These are phyloP conservation scores for Resseliella maxima DNA, from an alignment of 2,888 invertebrate species.

Conservation along the genomic window DNA sequence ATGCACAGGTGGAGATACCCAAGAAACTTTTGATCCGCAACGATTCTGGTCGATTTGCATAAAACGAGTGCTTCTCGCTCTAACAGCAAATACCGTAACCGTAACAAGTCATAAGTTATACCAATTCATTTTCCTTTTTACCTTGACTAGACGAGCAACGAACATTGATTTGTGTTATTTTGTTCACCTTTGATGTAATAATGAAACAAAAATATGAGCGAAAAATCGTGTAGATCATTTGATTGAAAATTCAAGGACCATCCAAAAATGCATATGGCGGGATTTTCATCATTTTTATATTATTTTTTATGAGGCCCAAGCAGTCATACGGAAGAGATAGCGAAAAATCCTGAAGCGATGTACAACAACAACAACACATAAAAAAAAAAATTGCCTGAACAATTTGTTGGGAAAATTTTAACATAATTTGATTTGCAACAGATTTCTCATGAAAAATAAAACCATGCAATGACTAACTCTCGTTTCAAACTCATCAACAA, in stretches of 20 bases:
- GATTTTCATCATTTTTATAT: too few species aligned
- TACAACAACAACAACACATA: neutral
- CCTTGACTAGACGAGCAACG: neutral
- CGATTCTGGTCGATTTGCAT: neutral
- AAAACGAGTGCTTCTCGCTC: neutral
- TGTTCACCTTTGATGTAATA: neutral
- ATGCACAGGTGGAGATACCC: too few species aligned
- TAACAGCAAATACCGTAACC: neutral
- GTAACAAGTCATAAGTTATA: neutral
- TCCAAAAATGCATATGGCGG: too few species aligned
- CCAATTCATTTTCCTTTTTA: too few species aligned
- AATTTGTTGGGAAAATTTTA: constrained; percentile 1
- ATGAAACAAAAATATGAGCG: neutral
- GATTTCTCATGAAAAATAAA: neutral
- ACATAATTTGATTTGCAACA: constrained; percentile 22
- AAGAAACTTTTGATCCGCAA: neutral
- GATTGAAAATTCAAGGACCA: too few species aligned
- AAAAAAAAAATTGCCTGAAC: neutral
- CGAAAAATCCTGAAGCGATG: neutral
- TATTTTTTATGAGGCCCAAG: too few species aligned
- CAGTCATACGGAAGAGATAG: too few species aligned
- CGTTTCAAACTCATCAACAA: too few species aligned
- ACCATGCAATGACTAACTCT: neutral
- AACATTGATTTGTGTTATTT: constrained; percentile 1
- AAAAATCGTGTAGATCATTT: neutral